A percentile compares a stretch with the other conserved stretches of the same genome.
Evolutionary conservation across 2,888 invertebrate species (phyloP).

Genomic region (Tetranychus piercei): DNA sequence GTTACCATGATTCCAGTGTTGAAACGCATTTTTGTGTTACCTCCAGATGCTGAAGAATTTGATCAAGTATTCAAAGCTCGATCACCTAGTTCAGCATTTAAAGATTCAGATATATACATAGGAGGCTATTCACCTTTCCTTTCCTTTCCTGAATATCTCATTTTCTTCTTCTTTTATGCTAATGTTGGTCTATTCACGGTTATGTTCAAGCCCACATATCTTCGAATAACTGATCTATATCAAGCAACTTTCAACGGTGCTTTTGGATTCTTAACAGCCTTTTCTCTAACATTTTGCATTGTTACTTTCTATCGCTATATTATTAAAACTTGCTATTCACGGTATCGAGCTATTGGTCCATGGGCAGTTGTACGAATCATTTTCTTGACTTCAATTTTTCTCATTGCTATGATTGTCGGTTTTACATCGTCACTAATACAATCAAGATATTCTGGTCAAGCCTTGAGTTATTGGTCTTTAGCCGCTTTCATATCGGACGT

Average conservation of each 20-base stretch:
- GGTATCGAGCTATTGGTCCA: neutral
- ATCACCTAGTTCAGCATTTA: neutral
- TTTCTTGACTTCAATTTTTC: neutral
- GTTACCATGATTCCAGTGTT: neutral
- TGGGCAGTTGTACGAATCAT: neutral
- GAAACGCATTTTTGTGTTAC: neutral
- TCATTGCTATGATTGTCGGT: neutral
- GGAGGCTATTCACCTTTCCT: neutral
- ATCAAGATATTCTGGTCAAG: neutral
- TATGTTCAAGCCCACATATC: neutral
- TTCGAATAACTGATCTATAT: neutral
- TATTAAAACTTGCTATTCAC: neutral
- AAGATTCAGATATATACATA: neutral
- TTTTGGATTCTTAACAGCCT: neutral
- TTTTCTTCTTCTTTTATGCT: neutral
- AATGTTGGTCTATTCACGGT: neutral
- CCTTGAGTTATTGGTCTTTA: neutral
- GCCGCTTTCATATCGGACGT: neutral
- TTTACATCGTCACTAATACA: constrained; percentile 1
- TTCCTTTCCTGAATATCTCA: neutral
- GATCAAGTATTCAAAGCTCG: constrained; percentile 8
- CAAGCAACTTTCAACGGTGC: neutral
- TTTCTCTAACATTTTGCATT: neutral
- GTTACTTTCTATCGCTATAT: neutral
- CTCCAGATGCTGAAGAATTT: neutral